Percentiles rank a stretch among this genome's conserved stretches.
Evolutionary conservation across 2,888 invertebrate species (phyloP).

Genomic region (Drosophila testacea): DNA sequence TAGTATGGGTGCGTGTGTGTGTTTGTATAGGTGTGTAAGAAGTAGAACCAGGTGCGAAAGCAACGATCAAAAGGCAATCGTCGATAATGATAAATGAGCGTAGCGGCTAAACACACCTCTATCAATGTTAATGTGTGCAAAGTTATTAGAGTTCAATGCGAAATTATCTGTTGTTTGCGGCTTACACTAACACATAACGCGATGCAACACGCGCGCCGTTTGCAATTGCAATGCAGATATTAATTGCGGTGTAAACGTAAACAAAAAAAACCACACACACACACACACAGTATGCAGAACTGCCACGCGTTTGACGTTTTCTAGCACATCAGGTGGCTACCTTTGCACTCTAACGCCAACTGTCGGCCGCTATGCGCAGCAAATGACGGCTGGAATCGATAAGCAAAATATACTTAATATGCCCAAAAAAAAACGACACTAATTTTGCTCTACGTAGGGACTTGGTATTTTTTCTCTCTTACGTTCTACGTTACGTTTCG

Average conservation of each 20-base stretch:
- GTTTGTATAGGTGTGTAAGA: conserved; percentile 22
- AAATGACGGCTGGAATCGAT: conserved; percentile 29
- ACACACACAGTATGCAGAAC: conserved; percentile 23
- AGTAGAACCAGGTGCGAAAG: conserved; percentile 58
- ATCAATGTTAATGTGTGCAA: conserved; percentile 1
- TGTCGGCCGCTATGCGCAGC: conserved; percentile 23
- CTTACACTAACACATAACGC: conserved; percentile 21
- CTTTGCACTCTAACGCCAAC: conserved; percentile 48
- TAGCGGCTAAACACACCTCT: conserved; percentile 22
- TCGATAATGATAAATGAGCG: conserved; percentile 57
- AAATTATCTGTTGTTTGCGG: conserved; percentile 2
- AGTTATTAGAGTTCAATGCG: conserved; percentile 25
- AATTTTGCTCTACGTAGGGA: background rate
- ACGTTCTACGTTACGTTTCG: conserved; percentile 9
- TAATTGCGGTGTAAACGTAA: conserved; percentile 67
- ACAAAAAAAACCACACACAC: conserved; percentile 52
- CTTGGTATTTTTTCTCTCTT: background rate
- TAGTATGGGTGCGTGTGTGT: conserved; percentile 26
- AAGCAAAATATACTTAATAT: conserved; percentile 32
- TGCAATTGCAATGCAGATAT: conserved; percentile 37
- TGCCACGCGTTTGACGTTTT: conserved; percentile 66
- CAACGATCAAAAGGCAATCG: conserved; percentile 62
- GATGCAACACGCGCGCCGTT: conserved; percentile 34
- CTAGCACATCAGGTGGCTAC: conserved; percentile 60
- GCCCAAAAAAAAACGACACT: background rate